Conservation (phyloP, 2,888 invertebrate species). For the Hypolimnas misippus region DNA sequence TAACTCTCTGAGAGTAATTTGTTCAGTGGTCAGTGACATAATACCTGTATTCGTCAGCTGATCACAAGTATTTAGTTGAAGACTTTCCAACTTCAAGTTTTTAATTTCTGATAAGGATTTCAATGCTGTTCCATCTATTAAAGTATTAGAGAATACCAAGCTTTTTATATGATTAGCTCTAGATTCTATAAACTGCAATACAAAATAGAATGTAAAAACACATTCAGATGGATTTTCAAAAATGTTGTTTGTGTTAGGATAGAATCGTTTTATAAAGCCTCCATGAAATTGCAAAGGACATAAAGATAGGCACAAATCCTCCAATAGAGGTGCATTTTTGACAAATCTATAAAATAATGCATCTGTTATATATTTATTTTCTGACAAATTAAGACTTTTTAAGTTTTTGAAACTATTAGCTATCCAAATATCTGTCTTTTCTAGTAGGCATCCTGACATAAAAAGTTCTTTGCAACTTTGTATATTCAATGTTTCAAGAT, state of each 20-base stretch:
- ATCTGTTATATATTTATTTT: conserved; percentile 89
- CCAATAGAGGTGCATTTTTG: conserved; percentile 83
- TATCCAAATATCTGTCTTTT: conserved; percentile 81
- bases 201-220: conserved; percentile 88
- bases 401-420: conserved; percentile 79
- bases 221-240: conserved; percentile 85
- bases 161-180: conserved; percentile 83
- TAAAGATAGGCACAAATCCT: conserved; percentile 85
- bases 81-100: conserved; percentile 76
- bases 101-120: conserved; percentile 79
- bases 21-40: conserved; percentile 79
- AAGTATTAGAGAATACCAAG: conserved; percentile 87
- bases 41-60: conserved; percentile 86
- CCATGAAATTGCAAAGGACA: conserved; percentile 89
- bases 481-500: conserved; percentile 84
- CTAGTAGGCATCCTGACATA: conserved; percentile 88
- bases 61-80: conserved; percentile 84
- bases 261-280: conserved; percentile 87
- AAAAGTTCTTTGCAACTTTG: conserved; percentile 88
- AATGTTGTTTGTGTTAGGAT: conserved; percentile 76
- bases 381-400: conserved; percentile 84
- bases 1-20: conserved; percentile 81
- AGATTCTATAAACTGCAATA: conserved; percentile 82
- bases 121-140: conserved; percentile 86
- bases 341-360: conserved; percentile 88